Percentiles rank a stretch among this genome's conserved stretches.
phyloP scores from a whole-genome alignment of 23 tunicate species.

The Clavelina lepadiformis region DNA sequence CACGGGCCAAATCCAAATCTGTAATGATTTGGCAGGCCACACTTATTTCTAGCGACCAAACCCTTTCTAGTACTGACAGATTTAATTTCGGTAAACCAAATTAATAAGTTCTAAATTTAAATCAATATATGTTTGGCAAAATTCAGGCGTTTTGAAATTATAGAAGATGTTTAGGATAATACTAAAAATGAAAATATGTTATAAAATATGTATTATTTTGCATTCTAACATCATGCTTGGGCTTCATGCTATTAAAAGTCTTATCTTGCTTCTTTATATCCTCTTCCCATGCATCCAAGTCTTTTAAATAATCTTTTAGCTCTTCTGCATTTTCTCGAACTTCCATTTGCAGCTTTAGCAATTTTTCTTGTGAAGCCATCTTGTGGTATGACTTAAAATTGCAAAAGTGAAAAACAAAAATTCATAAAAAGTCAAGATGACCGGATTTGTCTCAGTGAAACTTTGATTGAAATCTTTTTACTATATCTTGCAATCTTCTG shows the following conservation, averaged over 20 bases:
- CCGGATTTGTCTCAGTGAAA: too few relatives aligned
- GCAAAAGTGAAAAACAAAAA: too few relatives aligned
- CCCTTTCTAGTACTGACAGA: not conserved
- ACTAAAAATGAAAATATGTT: not conserved
- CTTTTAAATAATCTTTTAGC: conserved; percentile 55
- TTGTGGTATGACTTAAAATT: too few relatives aligned
- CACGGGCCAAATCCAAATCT: not conserved
- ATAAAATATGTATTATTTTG: conserved; percentile 3
- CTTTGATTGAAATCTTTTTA: too few relatives aligned
- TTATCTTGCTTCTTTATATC: conserved; percentile 85
- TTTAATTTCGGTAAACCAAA: too few relatives aligned
- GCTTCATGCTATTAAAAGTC: conserved; percentile 73
- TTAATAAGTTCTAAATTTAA: not conserved
- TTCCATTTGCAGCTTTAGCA: conserved; percentile 65
- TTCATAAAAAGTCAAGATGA: too few relatives aligned
- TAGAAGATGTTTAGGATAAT: not conserved
- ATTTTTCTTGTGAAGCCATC: conserved; percentile 39
- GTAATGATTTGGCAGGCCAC: not conserved
- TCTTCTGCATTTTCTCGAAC: conserved; percentile 72
- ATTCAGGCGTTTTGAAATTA: not conserved
- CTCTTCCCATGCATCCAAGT: conserved; percentile 69
- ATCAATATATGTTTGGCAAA: not conserved
- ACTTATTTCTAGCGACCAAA: not conserved
- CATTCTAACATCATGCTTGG: conserved; percentile 40
- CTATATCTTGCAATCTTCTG: too few relatives aligned